Conservation (phyloP, 2,113 vertebrate genomes). For the Petromus typicus region DNA sequence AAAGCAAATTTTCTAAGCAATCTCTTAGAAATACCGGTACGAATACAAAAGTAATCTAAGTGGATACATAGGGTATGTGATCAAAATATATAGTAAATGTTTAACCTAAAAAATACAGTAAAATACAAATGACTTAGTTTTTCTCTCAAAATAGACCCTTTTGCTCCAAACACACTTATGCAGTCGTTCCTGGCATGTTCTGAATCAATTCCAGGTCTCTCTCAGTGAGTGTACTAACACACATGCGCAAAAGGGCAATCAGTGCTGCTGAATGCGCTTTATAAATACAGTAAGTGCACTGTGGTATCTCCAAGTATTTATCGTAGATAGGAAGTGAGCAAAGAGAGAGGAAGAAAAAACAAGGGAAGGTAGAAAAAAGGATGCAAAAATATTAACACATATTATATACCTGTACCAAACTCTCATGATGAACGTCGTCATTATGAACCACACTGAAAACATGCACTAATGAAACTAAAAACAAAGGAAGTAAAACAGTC, state of each 20-base stretch:
- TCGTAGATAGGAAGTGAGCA: background rate
- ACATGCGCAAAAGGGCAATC: background rate
- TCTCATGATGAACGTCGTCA: background rate
- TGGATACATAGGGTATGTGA: background rate
- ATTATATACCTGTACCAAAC: background rate
- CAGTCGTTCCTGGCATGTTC: background rate
- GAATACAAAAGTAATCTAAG: background rate
- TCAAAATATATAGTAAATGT: background rate
- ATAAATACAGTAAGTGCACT: background rate
- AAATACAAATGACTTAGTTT: background rate
- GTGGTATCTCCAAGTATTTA: background rate
- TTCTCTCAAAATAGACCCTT: background rate
- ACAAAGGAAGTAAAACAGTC: background rate
- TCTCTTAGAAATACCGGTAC: background rate
- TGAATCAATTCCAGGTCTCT: background rate
- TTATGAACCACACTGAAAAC: background rate
- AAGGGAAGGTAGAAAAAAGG: background rate
- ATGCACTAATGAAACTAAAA: background rate
- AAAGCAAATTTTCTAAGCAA: background rate
- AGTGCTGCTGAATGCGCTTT: background rate
- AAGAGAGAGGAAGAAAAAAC: background rate
- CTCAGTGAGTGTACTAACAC: background rate
- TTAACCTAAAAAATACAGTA: background rate
- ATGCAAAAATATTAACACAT: background rate
- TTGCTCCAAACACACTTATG: background rate